Conservation (phyloP, 2,797 vertebrate genomes). For the Cephalopachus bancanus region DNA sequence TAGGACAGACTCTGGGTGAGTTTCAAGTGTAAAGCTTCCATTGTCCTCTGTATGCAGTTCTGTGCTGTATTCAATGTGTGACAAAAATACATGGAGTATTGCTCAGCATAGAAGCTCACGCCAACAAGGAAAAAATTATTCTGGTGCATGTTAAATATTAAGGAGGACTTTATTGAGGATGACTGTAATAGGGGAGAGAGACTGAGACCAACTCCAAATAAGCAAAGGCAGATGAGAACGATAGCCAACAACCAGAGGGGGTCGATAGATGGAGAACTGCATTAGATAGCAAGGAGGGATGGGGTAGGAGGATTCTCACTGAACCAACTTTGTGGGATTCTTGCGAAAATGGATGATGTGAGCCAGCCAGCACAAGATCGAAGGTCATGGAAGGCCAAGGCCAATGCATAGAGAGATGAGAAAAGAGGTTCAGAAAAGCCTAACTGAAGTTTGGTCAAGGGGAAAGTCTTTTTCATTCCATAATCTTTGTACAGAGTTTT, state of each 20-base stretch:
- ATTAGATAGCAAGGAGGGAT: not conserved
- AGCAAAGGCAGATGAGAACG: too few species aligned
- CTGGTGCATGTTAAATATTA: too few species aligned
- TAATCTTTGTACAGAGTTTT: not conserved
- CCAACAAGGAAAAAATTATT: not conserved
- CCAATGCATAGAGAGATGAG: too few species aligned
- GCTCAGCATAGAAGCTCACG: not conserved
- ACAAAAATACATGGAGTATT: fast-evolving
- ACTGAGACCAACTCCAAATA: fast-evolving
- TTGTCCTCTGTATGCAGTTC: not conserved
- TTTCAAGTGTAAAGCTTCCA: not conserved
- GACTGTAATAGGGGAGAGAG: not conserved
- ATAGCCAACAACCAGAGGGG: not conserved
- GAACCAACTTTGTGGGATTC: not conserved
- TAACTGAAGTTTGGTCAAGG: fast-evolving
- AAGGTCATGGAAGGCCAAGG: not conserved
- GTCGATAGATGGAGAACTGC: fast-evolving
- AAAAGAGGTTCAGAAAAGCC: not conserved
- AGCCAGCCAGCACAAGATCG: not conserved
- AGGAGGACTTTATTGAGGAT: not conserved
- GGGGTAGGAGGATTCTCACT: too few species aligned
- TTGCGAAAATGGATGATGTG: fast-evolving
- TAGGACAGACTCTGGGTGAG: not conserved
- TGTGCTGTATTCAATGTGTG: not conserved
- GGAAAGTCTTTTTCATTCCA: not conserved